Evolutionary conservation across 2,888 invertebrate species (phyloP).

Genomic region (Erebia epiphron): DNA sequence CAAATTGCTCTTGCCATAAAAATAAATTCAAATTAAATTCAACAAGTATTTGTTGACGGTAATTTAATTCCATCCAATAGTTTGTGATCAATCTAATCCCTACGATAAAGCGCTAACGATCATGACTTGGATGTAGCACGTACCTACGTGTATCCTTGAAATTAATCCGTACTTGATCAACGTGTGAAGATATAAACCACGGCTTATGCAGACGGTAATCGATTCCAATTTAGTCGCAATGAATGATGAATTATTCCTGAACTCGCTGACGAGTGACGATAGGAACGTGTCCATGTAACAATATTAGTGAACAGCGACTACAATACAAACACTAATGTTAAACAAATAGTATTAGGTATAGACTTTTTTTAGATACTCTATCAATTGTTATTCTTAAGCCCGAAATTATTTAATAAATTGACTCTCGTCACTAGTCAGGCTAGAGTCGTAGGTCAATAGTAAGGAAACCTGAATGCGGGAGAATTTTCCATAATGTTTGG

Average conservation of each 20-base stretch:
- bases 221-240: constrained; percentile 50
- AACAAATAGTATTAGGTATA: not conserved
- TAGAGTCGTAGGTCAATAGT: no score
- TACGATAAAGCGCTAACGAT: constrained; percentile 6
- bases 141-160: constrained; percentile 25
- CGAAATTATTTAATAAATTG: no score
- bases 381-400: no score
- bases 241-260: constrained; percentile 16
- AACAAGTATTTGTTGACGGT: not conserved
- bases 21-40: not conserved
- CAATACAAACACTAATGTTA: no score
- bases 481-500: no score
- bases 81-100: constrained; percentile 10
- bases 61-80: not conserved
- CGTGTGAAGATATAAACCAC: constrained; percentile 51
- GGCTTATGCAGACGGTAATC: constrained; percentile 68
- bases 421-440: no score
- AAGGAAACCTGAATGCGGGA: no score
- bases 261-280: not conserved
- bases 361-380: not conserved
- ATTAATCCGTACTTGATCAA: constrained; percentile 28
- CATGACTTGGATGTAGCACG: constrained; percentile 8
- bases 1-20: not conserved
- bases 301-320: no score
- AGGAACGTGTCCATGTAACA: not conserved